Evolutionary conservation across 2,888 invertebrate genomes (phyloP), one percentile per base, ranked within the genome.

Genomic region (Limnephilus auricula): DNA sequence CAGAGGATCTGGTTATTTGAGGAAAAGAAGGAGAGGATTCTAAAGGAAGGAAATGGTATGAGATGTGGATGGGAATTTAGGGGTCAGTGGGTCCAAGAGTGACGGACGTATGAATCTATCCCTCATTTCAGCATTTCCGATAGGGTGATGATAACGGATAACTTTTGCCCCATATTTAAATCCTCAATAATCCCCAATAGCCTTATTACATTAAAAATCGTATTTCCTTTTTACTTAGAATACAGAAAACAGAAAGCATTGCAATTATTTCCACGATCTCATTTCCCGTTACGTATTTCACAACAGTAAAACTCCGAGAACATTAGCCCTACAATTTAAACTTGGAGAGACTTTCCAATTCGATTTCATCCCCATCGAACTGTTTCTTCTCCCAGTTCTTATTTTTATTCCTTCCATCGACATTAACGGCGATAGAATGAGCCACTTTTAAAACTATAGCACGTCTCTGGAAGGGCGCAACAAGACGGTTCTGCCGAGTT

Each of bases 401-500:
- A 32, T 45, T 65, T 88, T 88, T 10, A 32, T 88, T 88, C 32
- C 50, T 87, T 88, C 34, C 78, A 25, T 34, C 18, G 31, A 79
- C 34, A 88, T 88, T 78, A 78, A n/a, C 87, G 78, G 37, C 65
- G 18, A 88, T 88, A 34, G 78, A 87, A 87, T 87, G 31, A 32
- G 65, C 40, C 85, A 65, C 87, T 50, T 87, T 87, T 87, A 65
- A 87, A 88, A 88, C 87, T 88, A 40, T 40, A 89, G 89, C 89
- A 89, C 40, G 89, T 89, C 32, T 18, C 15, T 31, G 65, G 31
- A 87, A 87, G 32, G 78, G 37, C 50, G 30, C 18, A 80, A 88
- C 45, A 80, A 88, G 45, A 88, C 79, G 90, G 80, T 80, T 88
- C 80, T 83, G 65, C 45, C 30, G 82, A 90, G 89, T 90, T 92